Conservation (phyloP, 2,888 invertebrate genomes). For the Sinelater perroti region DNA sequence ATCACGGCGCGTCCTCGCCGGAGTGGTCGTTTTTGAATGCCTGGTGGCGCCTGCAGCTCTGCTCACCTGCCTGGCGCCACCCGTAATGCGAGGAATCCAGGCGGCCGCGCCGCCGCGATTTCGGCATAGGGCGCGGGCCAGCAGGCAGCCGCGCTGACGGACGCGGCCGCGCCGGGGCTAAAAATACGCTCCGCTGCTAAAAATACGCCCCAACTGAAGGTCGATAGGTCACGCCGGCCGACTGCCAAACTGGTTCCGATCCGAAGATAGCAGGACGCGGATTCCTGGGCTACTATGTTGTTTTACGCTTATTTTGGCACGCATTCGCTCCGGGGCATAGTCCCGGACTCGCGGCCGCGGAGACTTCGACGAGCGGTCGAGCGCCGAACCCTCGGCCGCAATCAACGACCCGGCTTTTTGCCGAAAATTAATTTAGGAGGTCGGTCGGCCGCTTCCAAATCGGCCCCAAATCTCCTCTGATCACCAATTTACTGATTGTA, state of each 20-base stretch:
- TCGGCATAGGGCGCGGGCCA: too few relatives aligned
- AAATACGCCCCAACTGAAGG: conserved; percentile 22
- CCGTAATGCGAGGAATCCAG: conserved; percentile 24
- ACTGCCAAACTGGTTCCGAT: conserved; percentile 29
- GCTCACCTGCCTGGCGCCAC: conserved; percentile 32
- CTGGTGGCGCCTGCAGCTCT: conserved; percentile 28
- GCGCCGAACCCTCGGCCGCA: too few relatives aligned
- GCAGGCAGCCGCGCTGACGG: too few relatives aligned
- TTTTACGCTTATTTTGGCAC: conserved; percentile 26
- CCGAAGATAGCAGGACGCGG: conserved; percentile 29
- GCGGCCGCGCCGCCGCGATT: background rate
- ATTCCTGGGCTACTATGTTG: conserved; percentile 28
- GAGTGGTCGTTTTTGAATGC: conserved; percentile 29
- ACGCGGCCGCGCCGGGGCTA: background rate
- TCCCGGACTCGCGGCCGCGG: too few relatives aligned
- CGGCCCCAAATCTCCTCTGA: too few relatives aligned
- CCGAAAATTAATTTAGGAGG: too few relatives aligned
- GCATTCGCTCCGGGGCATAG: too few relatives aligned
- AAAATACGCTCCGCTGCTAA: conserved; percentile 13
- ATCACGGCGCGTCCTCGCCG: conserved; percentile 20
- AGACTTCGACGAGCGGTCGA: too few relatives aligned
- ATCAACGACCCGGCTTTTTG: too few relatives aligned
- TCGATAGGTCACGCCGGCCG: conserved; percentile 29
- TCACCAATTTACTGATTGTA: too few relatives aligned
- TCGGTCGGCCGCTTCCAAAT: too few relatives aligned